These are phyloP conservation scores for Dryocosmus kuriphilus DNA, from an alignment of 2,888 invertebrate species.

Conservation along the genomic window DNA sequence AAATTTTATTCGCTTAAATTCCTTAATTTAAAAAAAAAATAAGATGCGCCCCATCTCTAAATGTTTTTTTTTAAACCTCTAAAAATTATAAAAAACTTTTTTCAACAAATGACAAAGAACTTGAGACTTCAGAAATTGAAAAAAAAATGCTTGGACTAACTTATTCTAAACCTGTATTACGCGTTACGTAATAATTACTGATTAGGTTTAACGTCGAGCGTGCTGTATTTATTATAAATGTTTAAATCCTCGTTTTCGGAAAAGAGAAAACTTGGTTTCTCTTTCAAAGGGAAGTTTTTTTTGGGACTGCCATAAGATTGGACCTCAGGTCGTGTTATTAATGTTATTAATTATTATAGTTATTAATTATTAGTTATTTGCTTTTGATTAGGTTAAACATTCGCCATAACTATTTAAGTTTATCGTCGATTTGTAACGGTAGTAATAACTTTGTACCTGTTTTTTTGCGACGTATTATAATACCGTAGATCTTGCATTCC, in stretches of 20 bases:
- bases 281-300: neutral
- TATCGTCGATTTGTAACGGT: slow-evolving; percentile 1
- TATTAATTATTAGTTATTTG: slow-evolving; percentile 9
- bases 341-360: slow-evolving; percentile 22
- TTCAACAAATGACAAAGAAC: too few species aligned
- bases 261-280: slow-evolving; percentile 5
- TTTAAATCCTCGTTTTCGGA: slow-evolving; percentile 25
- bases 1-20: too few species aligned
- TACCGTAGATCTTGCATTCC: neutral
- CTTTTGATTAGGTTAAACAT: slow-evolving; percentile 3
- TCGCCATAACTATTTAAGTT: slow-evolving; percentile 25
- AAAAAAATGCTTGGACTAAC: neutral
- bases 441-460: slow-evolving; percentile 39
- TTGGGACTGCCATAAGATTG: slow-evolving; percentile 16
- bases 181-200: slow-evolving; percentile 19
- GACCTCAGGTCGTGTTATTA: slow-evolving; percentile 8
- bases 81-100: too few species aligned
- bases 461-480: slow-evolving; percentile 9
- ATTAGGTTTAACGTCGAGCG: slow-evolving; percentile 17
- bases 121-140: too few species aligned
- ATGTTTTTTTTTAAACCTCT: too few species aligned
- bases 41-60: too few species aligned
- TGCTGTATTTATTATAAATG: slow-evolving; percentile 17
- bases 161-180: neutral
- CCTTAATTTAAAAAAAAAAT: too few species aligned